These are phyloP conservation scores for Triplophysa rosa DNA, from an alignment of 2,113 vertebrate species.

Conservation along the genomic window DNA sequence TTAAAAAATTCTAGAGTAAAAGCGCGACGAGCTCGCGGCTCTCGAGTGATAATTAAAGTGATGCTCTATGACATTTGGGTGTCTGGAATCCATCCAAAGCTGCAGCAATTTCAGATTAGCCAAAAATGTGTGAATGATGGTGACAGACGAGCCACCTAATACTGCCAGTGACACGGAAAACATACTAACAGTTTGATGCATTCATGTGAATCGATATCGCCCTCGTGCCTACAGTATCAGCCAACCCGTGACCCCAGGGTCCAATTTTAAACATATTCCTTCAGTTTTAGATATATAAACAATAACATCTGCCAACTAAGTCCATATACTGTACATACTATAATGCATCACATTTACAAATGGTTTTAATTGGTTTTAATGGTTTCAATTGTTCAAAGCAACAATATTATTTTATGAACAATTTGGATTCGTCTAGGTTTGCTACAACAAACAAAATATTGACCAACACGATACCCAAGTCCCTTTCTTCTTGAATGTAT, in stretches of 20 bases:
- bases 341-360: no score
- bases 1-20: not conserved
- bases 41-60: conserved; percentile 13
- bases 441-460: no score
- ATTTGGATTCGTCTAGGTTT: no score
- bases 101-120: conserved; percentile 3
- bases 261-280: conserved; percentile 52
- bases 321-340: no score
- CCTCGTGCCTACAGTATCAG: not conserved
- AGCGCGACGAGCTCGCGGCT: not conserved
- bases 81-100: conserved; percentile 29
- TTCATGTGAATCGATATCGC: conserved; percentile 65
- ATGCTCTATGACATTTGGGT: not conserved
- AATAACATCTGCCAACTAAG: no score
- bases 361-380: no score
- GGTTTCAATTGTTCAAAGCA: no score
- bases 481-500: no score
- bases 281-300: conserved; percentile 30
- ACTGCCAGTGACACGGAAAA: conserved; percentile 60
- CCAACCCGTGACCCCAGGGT: conserved; percentile 60
- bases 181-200: conserved; percentile 63
- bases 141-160: conserved; percentile 59
- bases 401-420: no score
- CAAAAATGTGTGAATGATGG: conserved; percentile 62
- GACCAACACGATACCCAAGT: no score